Base-by-base conservation (phyloP, 2,113 vertebrate species). In the Pteropus alecto region DNA sequence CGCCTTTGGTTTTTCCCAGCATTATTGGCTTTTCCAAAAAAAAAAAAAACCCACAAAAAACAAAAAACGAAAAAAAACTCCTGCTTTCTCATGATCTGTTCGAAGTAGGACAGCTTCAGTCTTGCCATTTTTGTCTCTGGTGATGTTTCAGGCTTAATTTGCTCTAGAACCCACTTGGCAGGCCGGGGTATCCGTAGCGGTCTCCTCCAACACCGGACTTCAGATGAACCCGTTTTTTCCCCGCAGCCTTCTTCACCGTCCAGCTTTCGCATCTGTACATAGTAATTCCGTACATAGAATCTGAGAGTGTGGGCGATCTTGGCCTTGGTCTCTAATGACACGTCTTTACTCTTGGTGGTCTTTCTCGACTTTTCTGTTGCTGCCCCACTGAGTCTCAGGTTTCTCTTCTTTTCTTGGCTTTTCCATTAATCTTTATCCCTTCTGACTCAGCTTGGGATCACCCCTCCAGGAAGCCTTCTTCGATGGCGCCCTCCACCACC, bases 401-500 rank as follows among this genome's bases (percentile, higher is more conserved):
- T 19, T 14, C 56, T 35, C 48, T 24, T 5, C 14, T 11, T 28
- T 58, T 6, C 22, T 19, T 30, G 78, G 78, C 11, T 41, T 41
- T 24, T 56, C 58, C 9, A 4, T 6, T 21, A 26, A 26, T 28
- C 48, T 60, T 67, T 3, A 0, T 8, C 38, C 58, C 83, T 67
- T 30, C 51, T 1, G 43, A 61, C 56, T 48, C 41, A 8, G 35
- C n/a, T 14, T 12, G 19, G 67, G n/a, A 13, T 21, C 56, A 18
- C 46, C 41, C 89, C 38, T 74, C 38, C 48, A 41, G 38, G 51
- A 38, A 19, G 67, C 21, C 58, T 76, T 73, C 70, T n/a, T 2
- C 0, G 3, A 16, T 0, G 0, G 58, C 4, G 2, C 2, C 41
- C 46, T 43, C 33, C 3, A 28, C 41, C 21, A 1, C 12, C 56